Evolutionary conservation across 2,888 invertebrate species (phyloP).

Genomic region (Alloscopus bannaensis): DNA sequence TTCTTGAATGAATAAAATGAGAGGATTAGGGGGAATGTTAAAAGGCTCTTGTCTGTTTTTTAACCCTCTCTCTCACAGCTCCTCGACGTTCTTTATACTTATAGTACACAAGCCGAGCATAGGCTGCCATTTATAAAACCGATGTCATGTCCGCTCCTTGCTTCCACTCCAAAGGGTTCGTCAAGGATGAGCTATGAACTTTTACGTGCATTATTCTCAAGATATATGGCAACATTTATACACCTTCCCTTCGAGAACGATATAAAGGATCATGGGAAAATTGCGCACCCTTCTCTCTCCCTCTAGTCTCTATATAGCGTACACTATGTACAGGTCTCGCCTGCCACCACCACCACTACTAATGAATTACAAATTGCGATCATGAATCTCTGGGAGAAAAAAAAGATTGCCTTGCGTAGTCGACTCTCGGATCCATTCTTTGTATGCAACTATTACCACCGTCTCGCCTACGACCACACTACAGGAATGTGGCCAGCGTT

Average conservation of each 20-base stretch:
- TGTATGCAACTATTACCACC: too few species aligned
- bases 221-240: not conserved
- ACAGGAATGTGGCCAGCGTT: not conserved
- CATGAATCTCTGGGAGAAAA: slow-evolving; percentile 54
- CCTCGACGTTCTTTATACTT: too few species aligned
- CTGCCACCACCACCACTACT: slow-evolving; percentile 35
- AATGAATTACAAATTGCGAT: slow-evolving; percentile 65
- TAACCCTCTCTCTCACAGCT: slow-evolving; percentile 2
- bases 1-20: slow-evolving; percentile 61
- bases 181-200: slow-evolving; percentile 59
- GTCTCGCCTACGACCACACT: slow-evolving; percentile 11
- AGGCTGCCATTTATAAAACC: not conserved
- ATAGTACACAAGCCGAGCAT: not conserved
- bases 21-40: slow-evolving; percentile 60
- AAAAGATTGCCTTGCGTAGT: slow-evolving; percentile 60
- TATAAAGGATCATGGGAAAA: too few species aligned
- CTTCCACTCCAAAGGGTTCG: slow-evolving; percentile 44
- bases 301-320: too few species aligned
- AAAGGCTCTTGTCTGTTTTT: slow-evolving; percentile 44
- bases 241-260: not conserved
- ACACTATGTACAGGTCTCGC: too few species aligned
- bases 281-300: too few species aligned
- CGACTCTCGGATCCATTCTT: too few species aligned
- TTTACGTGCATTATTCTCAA: not conserved
- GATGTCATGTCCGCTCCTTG: slow-evolving; percentile 35